These are phyloP conservation scores for Calosoma granatense DNA, from an alignment of 1,140 invertebrate species.

Conservation along the genomic window DNA sequence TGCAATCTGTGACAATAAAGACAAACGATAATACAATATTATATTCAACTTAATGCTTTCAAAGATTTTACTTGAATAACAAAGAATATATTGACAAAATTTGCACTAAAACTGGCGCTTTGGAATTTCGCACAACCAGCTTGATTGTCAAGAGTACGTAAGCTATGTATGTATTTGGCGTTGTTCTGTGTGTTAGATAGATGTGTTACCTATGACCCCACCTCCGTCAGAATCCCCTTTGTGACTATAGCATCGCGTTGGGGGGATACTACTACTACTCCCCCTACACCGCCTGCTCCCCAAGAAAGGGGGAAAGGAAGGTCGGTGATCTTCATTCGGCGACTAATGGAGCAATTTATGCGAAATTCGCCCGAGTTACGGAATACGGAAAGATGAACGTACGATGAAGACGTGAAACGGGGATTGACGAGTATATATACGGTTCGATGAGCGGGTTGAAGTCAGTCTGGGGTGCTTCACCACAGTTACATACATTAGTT, in stretches of 20 bases:
- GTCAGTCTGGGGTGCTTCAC: background rate
- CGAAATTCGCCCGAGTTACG: background rate
- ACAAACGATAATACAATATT: too few relatives aligned
- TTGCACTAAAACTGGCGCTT: too few relatives aligned
- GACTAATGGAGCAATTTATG: slow-evolving; percentile 2
- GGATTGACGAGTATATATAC: background rate
- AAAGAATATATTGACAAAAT: too few relatives aligned
- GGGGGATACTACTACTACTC: too few relatives aligned
- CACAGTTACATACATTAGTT: background rate
- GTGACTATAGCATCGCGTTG: background rate
- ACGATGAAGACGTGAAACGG: background rate
- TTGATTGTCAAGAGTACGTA: too few relatives aligned
- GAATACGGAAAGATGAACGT: slow-evolving; percentile 4
- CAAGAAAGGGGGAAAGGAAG: background rate
- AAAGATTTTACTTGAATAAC: too few relatives aligned
- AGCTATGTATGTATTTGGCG: too few relatives aligned
- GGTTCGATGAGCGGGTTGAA: background rate
- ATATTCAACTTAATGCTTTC: too few relatives aligned
- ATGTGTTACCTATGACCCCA: slow-evolving; percentile 4
- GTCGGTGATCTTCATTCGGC: background rate
- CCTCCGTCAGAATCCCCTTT: background rate
- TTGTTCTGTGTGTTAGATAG: background rate
- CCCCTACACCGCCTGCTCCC: background rate
- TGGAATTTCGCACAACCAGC: too few relatives aligned
- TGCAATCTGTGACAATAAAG: too few relatives aligned